Percentiles rank a stretch among this genome's conserved stretches.
Evolutionary conservation across 64 coral and sea anemone species (phyloP).

Genomic region (Hydrozoanthus tunicans): DNA sequence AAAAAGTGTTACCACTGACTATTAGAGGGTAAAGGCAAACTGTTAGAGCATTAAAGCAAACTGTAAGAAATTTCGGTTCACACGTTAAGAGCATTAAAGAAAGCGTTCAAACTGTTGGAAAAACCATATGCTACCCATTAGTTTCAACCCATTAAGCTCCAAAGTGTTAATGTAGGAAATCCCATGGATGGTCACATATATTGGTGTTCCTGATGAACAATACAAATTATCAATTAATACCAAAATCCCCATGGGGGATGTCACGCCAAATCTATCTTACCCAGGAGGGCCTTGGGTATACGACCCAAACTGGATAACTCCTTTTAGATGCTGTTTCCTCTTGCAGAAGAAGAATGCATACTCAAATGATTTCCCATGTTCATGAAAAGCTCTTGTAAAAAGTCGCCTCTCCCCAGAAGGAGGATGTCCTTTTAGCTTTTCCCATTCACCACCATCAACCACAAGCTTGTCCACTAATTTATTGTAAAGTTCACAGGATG

Average conservation of each 20-base stretch:
- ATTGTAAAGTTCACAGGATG: slow-evolving; percentile 48
- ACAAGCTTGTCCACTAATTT: slow-evolving; percentile 47
- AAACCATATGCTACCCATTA: no score
- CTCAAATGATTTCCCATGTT: slow-evolving; percentile 87
- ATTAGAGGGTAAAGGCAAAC: no score
- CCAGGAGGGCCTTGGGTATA: slow-evolving; percentile 82
- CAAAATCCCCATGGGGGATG: not conserved
- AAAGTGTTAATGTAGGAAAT: no score
- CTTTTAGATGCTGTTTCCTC: slow-evolving; percentile 71
- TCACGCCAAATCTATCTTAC: not conserved
- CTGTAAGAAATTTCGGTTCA: no score
- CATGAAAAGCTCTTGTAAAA: slow-evolving; percentile 70
- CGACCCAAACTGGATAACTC: slow-evolving; percentile 81
- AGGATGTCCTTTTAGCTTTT: not conserved
- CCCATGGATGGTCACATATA: no score
- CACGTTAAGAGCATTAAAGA: no score
- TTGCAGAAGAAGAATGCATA: slow-evolving; percentile 75
- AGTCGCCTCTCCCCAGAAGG: slow-evolving; percentile 54
- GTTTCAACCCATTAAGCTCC: no score
- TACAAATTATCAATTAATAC: not conserved
- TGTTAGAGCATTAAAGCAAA: no score
- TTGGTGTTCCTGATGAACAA: not conserved
- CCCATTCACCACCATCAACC: slow-evolving; percentile 67
- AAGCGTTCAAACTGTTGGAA: no score
- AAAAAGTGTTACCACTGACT: no score